phyloP scores from a whole-genome alignment of 2,797 vertebrate genomes.

The Clamator glandarius region DNA sequence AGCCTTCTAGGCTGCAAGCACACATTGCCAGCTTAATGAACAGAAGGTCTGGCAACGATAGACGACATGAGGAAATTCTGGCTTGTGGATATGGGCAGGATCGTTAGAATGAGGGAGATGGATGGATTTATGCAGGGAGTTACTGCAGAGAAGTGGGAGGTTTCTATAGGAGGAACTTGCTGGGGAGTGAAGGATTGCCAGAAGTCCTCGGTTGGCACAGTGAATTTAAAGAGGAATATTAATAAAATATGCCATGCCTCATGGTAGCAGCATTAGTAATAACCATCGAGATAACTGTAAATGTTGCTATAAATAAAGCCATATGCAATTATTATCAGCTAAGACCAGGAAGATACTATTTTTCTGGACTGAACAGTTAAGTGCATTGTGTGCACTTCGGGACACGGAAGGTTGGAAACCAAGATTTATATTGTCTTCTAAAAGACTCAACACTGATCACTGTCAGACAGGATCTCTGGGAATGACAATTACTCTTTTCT shows the following conservation, averaged over 20 bases:
- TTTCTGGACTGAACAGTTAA: neutral
- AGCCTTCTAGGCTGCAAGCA: too few species aligned
- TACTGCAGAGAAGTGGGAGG: neutral
- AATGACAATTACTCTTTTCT: neutral
- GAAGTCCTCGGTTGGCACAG: neutral
- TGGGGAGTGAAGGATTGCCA: neutral
- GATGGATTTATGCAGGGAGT: neutral
- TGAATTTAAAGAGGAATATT: neutral
- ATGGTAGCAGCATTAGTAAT: neutral
- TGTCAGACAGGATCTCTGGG: neutral
- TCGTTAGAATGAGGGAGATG: neutral
- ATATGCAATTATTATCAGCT: neutral
- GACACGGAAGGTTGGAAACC: neutral
- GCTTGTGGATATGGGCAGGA: neutral
- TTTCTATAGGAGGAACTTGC: neutral
- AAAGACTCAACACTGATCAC: neutral
- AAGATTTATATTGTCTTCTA: constrained; percentile 6
- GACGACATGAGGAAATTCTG: neutral
- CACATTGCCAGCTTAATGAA: neutral
- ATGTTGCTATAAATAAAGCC: constrained; percentile 27
- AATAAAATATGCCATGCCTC: constrained; percentile 1
- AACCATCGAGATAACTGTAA: neutral
- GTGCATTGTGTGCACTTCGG: neutral
- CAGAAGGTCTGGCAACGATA: neutral
- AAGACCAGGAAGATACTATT: neutral